A percentile compares a stretch with the other conserved stretches of the same genome.
phyloP scores from a whole-genome alignment of 2,888 invertebrate genomes.

The Colletes collaris region DNA sequence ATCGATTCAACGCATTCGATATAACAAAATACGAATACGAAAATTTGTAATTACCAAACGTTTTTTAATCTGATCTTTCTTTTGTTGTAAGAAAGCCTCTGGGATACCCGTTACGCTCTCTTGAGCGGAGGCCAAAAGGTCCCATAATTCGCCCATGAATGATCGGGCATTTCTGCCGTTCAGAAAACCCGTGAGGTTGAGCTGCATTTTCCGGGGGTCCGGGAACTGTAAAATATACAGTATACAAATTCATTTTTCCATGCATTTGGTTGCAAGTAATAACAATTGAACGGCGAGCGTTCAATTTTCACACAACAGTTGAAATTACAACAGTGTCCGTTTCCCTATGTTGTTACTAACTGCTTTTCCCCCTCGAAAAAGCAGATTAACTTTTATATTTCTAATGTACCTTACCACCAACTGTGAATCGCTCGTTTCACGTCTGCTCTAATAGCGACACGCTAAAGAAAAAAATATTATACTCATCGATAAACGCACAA shows the following conservation, averaged over 20 bases:
- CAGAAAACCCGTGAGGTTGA: constrained; percentile 99
- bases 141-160: constrained; percentile 99
- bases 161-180: constrained; percentile 98
- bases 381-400: constrained; percentile 76
- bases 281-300: neutral
- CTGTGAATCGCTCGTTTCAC: constrained; percentile 34
- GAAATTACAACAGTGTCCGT: constrained; percentile 32
- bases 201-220: constrained; percentile 99
- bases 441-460: constrained; percentile 61
- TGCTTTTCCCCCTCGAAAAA: constrained; percentile 83
- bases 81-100: constrained; percentile 95
- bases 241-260: constrained; percentile 40
- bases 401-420: constrained; percentile 75
- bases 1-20: neutral
- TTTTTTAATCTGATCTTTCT: constrained; percentile 97
- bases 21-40: neutral
- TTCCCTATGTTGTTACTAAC: constrained; percentile 69
- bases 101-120: constrained; percentile 98
- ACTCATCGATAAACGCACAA: constrained; percentile 64
- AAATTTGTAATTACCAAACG: constrained; percentile 87
- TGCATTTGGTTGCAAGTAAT: neutral
- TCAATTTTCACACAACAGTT: constrained; percentile 22
- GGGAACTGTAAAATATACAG: constrained; percentile 89
- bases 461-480: constrained; percentile 58
- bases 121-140: constrained; percentile 96